These are phyloP conservation scores for Muscicapa adusta DNA, from an alignment of 2,113 vertebrate species.

Conservation along the genomic window DNA sequence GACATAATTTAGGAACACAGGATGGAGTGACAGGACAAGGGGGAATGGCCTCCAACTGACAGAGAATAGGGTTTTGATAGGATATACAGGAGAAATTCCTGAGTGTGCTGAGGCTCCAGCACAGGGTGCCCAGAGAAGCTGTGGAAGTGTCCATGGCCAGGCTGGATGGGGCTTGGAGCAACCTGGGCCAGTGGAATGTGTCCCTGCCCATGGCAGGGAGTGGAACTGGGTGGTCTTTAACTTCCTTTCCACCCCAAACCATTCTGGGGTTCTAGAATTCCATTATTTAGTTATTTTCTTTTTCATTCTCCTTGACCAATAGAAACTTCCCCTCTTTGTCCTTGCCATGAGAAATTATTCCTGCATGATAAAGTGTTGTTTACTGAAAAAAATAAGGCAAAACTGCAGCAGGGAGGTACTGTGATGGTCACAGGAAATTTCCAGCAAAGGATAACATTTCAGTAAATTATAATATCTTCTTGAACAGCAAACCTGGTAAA, in stretches of 20 bases:
- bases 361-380: neutral
- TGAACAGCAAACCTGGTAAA: neutral
- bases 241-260: neutral
- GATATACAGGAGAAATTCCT: too few species aligned
- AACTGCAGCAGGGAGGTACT: neutral
- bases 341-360: neutral
- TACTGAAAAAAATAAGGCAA: neutral
- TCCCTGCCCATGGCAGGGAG: neutral
- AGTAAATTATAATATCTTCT: too few species aligned
- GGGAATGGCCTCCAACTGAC: neutral
- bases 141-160: neutral
- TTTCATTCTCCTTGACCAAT: neutral
- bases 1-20: neutral
- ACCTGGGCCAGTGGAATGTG: fast-evolving
- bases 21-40: neutral
- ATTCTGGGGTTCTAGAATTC: neutral
- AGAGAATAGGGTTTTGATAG: neutral
- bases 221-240: neutral
- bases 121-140: neutral
- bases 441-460: neutral
- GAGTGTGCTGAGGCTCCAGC: fast-evolving
- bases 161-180: fast-evolving
- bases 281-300: neutral
- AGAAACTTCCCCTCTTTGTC: neutral
- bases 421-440: neutral